Evolutionary conservation across 2,113 vertebrate species (phyloP).

Genomic region (Loxodonta africana): DNA sequence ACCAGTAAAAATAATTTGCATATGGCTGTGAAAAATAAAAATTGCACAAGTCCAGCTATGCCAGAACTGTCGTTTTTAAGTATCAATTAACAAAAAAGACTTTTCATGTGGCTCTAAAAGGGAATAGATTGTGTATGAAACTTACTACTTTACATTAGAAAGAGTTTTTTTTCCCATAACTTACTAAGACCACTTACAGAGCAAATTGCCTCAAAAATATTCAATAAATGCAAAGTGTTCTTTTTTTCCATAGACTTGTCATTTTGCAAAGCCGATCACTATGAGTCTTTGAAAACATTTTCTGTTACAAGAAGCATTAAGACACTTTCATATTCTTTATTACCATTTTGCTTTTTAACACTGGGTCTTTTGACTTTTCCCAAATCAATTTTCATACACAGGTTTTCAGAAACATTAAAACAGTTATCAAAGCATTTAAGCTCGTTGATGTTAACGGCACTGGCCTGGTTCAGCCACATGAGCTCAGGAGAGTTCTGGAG

Average conservation of each 20-base stretch:
- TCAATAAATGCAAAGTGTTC: slow-evolving; percentile 71
- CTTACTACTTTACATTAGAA: slow-evolving; percentile 68
- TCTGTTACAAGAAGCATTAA: slow-evolving; percentile 55
- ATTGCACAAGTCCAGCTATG: slow-evolving; percentile 27
- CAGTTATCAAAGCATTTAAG: slow-evolving; percentile 82
- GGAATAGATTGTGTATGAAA: slow-evolving; percentile 66
- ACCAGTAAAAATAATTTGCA: slow-evolving; percentile 65
- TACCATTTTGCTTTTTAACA: not conserved
- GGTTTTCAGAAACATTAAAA: slow-evolving; percentile 88
- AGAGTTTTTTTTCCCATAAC: slow-evolving; percentile 59
- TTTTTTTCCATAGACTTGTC: slow-evolving; percentile 41
- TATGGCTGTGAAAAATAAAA: slow-evolving; percentile 44
- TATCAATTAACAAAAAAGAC: slow-evolving; percentile 72
- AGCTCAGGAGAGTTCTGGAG: slow-evolving; percentile 82
- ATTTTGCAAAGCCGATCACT: slow-evolving; percentile 44
- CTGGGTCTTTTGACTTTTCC: slow-evolving; percentile 53
- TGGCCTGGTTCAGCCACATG: slow-evolving; percentile 76
- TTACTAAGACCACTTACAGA: slow-evolving; percentile 72
- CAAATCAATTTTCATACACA: slow-evolving; percentile 61
- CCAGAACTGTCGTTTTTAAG: slow-evolving; percentile 56
- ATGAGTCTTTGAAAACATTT: slow-evolving; percentile 55
- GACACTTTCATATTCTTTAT: not conserved
- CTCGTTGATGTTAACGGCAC: slow-evolving; percentile 84
- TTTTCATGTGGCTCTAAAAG: slow-evolving; percentile 62
- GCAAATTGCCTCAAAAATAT: slow-evolving; percentile 73